phyloP scores from a whole-genome alignment of 2,113 vertebrate genomes.

The Brevimyrus niger region DNA sequence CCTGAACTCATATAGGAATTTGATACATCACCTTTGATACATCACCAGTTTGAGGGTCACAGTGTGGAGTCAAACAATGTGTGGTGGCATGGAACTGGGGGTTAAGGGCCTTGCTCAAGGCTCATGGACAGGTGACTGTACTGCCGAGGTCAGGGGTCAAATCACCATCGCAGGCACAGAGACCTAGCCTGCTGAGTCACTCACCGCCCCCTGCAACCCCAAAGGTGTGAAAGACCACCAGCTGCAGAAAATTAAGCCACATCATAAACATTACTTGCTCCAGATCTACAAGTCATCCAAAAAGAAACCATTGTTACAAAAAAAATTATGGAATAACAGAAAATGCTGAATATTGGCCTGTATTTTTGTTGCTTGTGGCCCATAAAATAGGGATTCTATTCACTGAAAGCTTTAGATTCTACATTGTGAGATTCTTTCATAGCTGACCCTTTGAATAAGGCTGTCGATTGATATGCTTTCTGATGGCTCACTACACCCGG shows the following conservation, averaged over 20 bases:
- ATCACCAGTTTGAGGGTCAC: neutral
- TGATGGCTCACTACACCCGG: neutral
- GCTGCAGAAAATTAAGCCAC: neutral
- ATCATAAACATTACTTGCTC: neutral
- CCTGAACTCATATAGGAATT: neutral
- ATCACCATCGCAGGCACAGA: neutral
- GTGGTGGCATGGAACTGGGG: neutral
- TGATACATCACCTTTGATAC: neutral
- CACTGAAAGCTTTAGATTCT: neutral
- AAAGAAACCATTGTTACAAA: neutral
- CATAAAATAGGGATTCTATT: neutral
- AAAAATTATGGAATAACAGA: neutral
- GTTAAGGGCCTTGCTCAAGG: neutral
- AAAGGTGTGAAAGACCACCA: neutral
- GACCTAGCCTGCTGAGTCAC: neutral
- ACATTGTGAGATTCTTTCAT: neutral
- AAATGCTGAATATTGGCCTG: neutral
- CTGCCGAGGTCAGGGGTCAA: neutral
- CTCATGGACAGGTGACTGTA: neutral
- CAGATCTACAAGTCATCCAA: neutral
- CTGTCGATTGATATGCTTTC: neutral
- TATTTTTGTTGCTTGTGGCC: neutral
- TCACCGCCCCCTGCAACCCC: neutral
- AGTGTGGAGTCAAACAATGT: neutral
- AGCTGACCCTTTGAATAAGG: neutral